These are phyloP conservation scores for Camponotus vicinus DNA, from an alignment of 1,140 invertebrate species.

Conservation along the genomic window DNA sequence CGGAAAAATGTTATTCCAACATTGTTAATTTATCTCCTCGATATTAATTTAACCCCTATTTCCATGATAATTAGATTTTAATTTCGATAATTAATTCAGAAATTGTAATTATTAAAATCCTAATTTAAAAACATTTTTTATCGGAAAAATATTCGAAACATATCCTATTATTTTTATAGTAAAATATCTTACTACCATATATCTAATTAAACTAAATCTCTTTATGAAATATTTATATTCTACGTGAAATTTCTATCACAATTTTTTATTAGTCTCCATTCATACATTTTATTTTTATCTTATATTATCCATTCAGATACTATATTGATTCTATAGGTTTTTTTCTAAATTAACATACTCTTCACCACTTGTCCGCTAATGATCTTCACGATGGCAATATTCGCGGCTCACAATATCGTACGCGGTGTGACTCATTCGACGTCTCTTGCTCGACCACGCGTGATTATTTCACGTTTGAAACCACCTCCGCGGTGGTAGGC, in stretches of 20 bases:
- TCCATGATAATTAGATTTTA: neutral
- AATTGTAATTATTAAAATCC: neutral
- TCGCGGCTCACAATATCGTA: conserved; percentile 63
- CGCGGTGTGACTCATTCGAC: conserved; percentile 72
- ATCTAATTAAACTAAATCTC: neutral
- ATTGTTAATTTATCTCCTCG: conserved; percentile 24
- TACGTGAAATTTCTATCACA: neutral
- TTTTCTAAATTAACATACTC: conserved; percentile 26
- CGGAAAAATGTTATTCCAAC: neutral
- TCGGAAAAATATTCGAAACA: too few relatives aligned
- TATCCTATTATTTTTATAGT: too few relatives aligned
- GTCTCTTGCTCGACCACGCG: conserved; percentile 72
- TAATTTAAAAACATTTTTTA: neutral
- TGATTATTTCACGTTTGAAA: conserved; percentile 72
- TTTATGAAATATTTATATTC: neutral
- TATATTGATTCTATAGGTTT: neutral
- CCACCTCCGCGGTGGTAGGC: conserved; percentile 72
- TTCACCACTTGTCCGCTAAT: conserved; percentile 42
- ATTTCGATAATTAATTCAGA: conserved; percentile 8
- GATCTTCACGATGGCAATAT: conserved; percentile 50
- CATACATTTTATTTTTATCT: neutral
- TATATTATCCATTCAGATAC: conserved; percentile 15
- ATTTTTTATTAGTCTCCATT: conserved; percentile 14
- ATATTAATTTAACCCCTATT: neutral
- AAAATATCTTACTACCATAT: neutral